Evolutionary conservation across 2,797 vertebrate genomes (phyloP).

Genomic region (Numenius phaeopus): DNA sequence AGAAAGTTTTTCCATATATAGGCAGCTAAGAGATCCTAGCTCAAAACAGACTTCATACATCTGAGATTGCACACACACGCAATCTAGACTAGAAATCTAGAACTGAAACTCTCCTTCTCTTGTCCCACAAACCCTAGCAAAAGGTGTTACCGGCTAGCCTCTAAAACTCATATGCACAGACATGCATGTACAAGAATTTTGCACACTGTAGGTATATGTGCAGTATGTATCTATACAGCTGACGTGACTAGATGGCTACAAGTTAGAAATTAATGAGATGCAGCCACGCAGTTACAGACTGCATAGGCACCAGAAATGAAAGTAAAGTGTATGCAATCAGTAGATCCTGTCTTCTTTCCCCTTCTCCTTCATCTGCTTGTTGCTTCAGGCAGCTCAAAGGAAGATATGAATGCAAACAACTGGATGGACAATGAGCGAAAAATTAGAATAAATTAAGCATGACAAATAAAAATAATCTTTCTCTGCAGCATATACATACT

Average conservation of each 20-base stretch:
- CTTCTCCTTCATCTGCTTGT: not conserved
- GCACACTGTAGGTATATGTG: too few species aligned
- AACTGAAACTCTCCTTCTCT: not conserved
- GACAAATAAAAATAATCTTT: not conserved
- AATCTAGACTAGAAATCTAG: not conserved
- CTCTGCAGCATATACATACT: not conserved
- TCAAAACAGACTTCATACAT: not conserved
- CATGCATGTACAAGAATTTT: too few species aligned
- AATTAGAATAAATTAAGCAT: not conserved
- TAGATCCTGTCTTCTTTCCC: not conserved
- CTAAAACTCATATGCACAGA: fast-evolving
- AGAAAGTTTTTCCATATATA: not conserved
- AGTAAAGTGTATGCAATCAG: not conserved
- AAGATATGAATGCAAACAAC: not conserved
- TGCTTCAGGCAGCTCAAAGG: not conserved
- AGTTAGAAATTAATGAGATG: not conserved
- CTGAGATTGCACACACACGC: not conserved
- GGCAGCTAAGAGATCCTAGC: not conserved
- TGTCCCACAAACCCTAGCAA: not conserved
- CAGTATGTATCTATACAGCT: not conserved
- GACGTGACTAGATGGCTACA: not conserved
- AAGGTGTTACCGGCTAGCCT: not conserved
- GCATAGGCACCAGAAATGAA: not conserved
- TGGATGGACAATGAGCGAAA: not conserved
- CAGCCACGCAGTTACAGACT: not conserved